Conservation (phyloP, 2,113 vertebrate genomes). For the Lasiurus borealis region DNA sequence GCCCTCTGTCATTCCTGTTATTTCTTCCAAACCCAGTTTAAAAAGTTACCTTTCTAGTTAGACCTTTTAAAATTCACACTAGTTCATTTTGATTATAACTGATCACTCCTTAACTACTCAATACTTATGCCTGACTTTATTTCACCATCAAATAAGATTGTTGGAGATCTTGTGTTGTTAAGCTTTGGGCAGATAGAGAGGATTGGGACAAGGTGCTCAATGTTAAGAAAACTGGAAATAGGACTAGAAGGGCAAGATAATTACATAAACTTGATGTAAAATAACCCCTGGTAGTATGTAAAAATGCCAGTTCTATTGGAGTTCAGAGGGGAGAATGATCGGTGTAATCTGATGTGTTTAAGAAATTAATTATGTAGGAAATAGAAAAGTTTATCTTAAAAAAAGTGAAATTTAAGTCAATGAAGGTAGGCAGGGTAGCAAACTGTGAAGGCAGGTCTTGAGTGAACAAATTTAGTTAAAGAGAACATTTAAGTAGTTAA, state of each 20-base stretch:
- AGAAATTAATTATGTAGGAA: slow-evolving; percentile 26
- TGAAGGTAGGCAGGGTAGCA: background rate
- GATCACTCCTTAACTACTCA: background rate
- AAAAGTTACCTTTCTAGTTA: background rate
- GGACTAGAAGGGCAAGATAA: background rate
- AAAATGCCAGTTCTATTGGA: background rate
- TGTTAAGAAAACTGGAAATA: background rate
- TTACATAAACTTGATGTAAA: background rate
- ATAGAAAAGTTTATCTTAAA: background rate
- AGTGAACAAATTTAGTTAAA: background rate
- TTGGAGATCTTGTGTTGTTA: background rate
- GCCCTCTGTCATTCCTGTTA: background rate
- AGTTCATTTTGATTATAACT: background rate
- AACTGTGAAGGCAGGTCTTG: background rate
- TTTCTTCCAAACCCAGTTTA: slow-evolving; percentile 47
- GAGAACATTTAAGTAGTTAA: background rate
- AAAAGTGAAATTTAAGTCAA: background rate
- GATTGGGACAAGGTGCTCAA: background rate
- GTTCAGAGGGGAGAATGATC: background rate
- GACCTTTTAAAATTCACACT: background rate
- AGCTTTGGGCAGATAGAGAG: background rate
- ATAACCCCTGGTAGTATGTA: background rate
- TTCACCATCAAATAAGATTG: background rate
- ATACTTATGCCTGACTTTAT: background rate
- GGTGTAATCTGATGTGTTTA: background rate